Conservation (phyloP, 2,888 invertebrate genomes). For the Rhorus exstirpatorius region DNA sequence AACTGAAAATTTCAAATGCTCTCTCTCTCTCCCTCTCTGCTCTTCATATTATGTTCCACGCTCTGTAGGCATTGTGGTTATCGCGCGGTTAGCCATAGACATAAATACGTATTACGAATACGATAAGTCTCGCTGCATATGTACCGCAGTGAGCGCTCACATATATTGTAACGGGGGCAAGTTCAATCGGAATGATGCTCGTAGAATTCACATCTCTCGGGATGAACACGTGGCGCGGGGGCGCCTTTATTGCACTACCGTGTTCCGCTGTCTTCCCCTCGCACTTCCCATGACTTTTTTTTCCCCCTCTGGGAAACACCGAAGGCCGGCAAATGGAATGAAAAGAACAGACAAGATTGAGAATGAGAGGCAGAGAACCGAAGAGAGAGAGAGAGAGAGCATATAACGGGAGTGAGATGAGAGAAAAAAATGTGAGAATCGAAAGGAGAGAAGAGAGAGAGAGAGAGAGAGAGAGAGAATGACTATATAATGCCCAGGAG, state of each 20-base stretch:
- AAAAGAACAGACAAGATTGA: constrained; percentile 50
- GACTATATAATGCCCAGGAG: constrained; percentile 59
- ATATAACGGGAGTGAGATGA: constrained; percentile 55
- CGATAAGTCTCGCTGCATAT: constrained; percentile 35
- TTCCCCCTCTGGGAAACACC: constrained; percentile 46
- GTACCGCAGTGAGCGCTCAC: not conserved
- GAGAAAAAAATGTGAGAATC: constrained; percentile 50
- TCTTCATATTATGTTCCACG: constrained; percentile 33
- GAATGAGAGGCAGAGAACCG: constrained; percentile 56
- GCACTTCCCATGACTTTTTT: not conserved
- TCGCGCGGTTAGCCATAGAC: constrained; percentile 30
- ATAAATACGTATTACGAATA: constrained; percentile 31
- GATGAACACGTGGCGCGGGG: constrained; percentile 61
- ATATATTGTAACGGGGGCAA: not conserved
- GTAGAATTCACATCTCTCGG: constrained; percentile 47
- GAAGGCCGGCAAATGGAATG: constrained; percentile 41
- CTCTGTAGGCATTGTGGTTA: constrained; percentile 58
- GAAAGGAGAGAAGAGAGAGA: constrained; percentile 45
- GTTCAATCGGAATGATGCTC: constrained; percentile 16
- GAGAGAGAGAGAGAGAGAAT: constrained; percentile 63
- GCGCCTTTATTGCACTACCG: constrained; percentile 67
- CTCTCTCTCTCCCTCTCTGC: constrained; percentile 24
- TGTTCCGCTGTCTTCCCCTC: constrained; percentile 65
- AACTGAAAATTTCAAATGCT: constrained; percentile 1
- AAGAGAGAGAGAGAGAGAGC: constrained; percentile 34